A percentile compares a stretch with the other conserved stretches of the same genome.
These are phyloP conservation scores for Synanthedon myopaeformis DNA, from an alignment of 2,888 invertebrate genomes.

Conservation along the genomic window DNA sequence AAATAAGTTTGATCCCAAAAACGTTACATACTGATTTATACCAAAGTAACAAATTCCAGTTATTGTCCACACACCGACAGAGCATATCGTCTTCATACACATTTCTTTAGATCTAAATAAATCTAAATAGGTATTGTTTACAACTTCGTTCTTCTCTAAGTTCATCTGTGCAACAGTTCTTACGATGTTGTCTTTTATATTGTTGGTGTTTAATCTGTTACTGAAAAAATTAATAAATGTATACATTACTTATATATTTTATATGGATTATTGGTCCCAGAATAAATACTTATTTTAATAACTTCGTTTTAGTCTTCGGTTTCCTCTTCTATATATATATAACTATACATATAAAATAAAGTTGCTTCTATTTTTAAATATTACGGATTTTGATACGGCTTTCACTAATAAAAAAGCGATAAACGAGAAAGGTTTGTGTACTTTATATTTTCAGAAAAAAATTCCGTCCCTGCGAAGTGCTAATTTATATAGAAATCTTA, in stretches of 20 bases:
- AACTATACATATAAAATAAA: no score
- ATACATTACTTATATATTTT: neutral
- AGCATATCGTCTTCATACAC: constrained; percentile 18
- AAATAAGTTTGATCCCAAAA: constrained; percentile 27
- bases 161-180: constrained; percentile 20
- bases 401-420: no score
- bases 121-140: constrained; percentile 21
- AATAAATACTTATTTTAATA: no score
- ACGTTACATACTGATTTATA: constrained; percentile 30
- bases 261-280: no score
- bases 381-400: no score
- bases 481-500: no score
- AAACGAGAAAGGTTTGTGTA: no score
- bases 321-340: neutral
- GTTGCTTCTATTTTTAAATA: no score
- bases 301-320: no score
- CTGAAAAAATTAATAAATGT: constrained; percentile 26
- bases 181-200: constrained; percentile 24
- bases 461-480: no score
- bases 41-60: constrained; percentile 32
- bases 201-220: constrained; percentile 21
- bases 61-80: constrained; percentile 24
- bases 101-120: constrained; percentile 27
- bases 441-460: no score
- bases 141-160: constrained; percentile 13